These are phyloP conservation scores for Smittia sp. DNA, from an alignment of 2,888 invertebrate genomes.

Conservation along the genomic window DNA sequence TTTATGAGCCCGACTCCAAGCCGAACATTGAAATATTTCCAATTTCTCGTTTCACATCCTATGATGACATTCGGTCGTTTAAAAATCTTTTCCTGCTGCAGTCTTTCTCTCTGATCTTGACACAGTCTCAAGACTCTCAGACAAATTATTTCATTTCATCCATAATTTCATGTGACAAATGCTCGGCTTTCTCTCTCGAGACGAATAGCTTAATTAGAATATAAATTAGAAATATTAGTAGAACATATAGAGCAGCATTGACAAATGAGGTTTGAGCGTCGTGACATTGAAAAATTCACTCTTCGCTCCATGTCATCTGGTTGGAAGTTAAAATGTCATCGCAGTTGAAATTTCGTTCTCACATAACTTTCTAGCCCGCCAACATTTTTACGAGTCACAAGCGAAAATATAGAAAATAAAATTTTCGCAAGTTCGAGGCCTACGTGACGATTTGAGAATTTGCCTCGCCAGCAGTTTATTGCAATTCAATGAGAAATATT, in stretches of 20 bases:
- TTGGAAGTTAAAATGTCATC: neutral
- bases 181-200: neutral
- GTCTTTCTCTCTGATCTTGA: no score
- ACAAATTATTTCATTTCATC: slow-evolving; percentile 22
- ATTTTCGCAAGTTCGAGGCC: no score
- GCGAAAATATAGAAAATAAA: no score
- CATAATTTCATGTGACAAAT: slow-evolving; percentile 21
- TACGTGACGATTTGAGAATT: no score
- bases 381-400: no score
- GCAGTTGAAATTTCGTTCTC: no score
- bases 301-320: neutral
- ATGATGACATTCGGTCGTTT: neutral
- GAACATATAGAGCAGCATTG: neutral
- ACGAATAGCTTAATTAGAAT: slow-evolving; percentile 9
- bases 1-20: neutral
- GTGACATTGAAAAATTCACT: slow-evolving; percentile 26
- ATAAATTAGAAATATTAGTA: neutral
- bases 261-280: neutral
- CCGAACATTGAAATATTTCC: neutral
- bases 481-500: no score
- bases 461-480: no score
- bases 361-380: no score
- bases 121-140: neutral
- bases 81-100: neutral
- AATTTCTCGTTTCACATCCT: neutral